Evolutionary conservation across 1,140 invertebrate species (phyloP).

Genomic region (Drosophila novamexicana): DNA sequence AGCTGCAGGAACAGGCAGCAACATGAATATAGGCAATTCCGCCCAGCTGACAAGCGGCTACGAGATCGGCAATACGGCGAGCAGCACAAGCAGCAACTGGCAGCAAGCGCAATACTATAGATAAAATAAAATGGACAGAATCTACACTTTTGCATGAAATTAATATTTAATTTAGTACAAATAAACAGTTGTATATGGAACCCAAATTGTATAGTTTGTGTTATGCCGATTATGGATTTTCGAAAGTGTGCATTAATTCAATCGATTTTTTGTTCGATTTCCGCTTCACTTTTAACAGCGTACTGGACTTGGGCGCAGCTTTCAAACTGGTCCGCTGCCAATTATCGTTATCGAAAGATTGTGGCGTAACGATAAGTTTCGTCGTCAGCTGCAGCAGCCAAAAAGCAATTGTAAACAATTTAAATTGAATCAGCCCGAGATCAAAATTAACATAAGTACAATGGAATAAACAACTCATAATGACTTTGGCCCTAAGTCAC

Average conservation of each 20-base stretch:
- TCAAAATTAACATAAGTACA: conserved; percentile 56
- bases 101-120: conserved; percentile 68
- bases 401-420: conserved; percentile 56
- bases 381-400: conserved; percentile 2
- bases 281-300: background rate
- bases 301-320: background rate
- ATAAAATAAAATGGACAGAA: conserved; percentile 25
- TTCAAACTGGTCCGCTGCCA: conserved; percentile 2
- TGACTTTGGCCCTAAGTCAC: conserved; percentile 15
- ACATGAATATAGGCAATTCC: conserved; percentile 23
- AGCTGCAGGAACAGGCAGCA: conserved; percentile 9
- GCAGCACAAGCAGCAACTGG: conserved; percentile 49
- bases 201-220: conserved; percentile 1
- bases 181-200: conserved; percentile 52
- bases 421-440: background rate
- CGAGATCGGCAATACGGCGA: conserved; percentile 35
- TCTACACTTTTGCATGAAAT: conserved; percentile 31
- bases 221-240: background rate
- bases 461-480: conserved; percentile 22
- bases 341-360: conserved; percentile 28
- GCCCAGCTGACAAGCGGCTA: conserved; percentile 28
- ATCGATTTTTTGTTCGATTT: background rate
- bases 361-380: conserved; percentile 10
- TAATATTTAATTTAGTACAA: conserved; percentile 43
- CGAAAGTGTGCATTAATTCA: too few relatives aligned